Evolutionary conservation across 1,140 invertebrate genomes (phyloP), one percentile per base, ranked within the genome.

Genomic region (Nylanderia fulva): DNA sequence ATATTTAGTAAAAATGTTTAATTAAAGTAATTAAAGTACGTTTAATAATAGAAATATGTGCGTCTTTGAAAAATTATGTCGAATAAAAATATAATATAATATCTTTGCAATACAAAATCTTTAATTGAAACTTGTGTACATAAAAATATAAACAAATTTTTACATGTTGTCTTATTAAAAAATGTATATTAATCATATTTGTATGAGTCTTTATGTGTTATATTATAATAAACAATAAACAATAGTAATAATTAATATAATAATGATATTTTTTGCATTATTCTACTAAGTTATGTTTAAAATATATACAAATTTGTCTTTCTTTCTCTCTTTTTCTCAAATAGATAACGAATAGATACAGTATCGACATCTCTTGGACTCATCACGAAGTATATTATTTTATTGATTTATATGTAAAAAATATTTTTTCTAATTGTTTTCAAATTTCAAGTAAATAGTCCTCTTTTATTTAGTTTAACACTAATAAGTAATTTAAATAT

Each of bases 1-100:
- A 29, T 15, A 68, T 27, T 42, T 58, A 24, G 21, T 52, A 36
- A 72, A 58, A 36, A 71, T 71, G 24, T 80, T 68, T 68, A 58
- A 72, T 82, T 82, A 71, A 71, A 82, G 21, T 79, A 79, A 68
- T 36, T 33, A 33, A 71, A 71, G 18, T 82, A 27, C 24, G n/a
- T 39, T 68, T 54, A 56, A 39, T 56, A 72, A 82, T 21, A 21
- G 11, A 54, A 79, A 54, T 56, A 27, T 29, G n/a, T n/a, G 36
- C 21, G 63, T 15, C 18, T 82, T 60, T 58, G 24, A 11, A 33
- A 24, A 29, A 60, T 42, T 29, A n/a, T 33, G 8, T 39, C 3
- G 33, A 56, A 54, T 56, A 39, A 60, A 76, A 63, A 4, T 33
- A 36, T 29, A 33, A 36, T 29, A 33, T 3, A 69, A 80, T 64